Evolutionary conservation across 2,113 vertebrate species (phyloP).

Genomic region (Callionymus lyra): DNA sequence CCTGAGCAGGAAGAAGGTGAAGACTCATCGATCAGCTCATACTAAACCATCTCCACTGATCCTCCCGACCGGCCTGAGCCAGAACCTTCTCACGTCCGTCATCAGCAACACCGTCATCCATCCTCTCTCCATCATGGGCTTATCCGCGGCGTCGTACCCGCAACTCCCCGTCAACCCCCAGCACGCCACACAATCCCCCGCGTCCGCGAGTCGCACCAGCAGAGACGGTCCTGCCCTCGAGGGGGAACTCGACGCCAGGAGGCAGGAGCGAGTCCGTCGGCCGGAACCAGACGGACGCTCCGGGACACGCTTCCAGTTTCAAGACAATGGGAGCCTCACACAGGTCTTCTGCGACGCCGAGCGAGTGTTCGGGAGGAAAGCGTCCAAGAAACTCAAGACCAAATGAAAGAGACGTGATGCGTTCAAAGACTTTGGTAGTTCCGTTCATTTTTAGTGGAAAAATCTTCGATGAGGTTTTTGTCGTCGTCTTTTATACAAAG

Average conservation of each 20-base stretch:
- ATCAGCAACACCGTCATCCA: slow-evolving; percentile 21
- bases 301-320: slow-evolving; percentile 18
- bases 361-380: slow-evolving; percentile 22
- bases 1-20: slow-evolving; percentile 20
- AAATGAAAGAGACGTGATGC: slow-evolving; percentile 21
- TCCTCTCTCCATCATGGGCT: slow-evolving; percentile 17
- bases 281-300: slow-evolving; percentile 3
- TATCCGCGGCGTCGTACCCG: slow-evolving; percentile 19
- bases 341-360: slow-evolving; percentile 8
- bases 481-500: too few species aligned
- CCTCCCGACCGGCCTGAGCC: slow-evolving; percentile 13
- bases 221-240: slow-evolving; percentile 1
- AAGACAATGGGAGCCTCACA: slow-evolving; percentile 9
- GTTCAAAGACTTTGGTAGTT: not conserved
- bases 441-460: too few species aligned
- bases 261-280: slow-evolving; percentile 8
- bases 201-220: slow-evolving; percentile 6
- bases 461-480: too few species aligned
- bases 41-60: slow-evolving; percentile 17
- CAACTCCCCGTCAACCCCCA: slow-evolving; percentile 24
- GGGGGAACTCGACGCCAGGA: slow-evolving; percentile 1
- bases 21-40: slow-evolving; percentile 14
- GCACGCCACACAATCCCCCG: slow-evolving; percentile 15
- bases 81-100: slow-evolving; percentile 12
- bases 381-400: slow-evolving; percentile 35